Evolutionary conservation across 2,797 vertebrate genomes (phyloP).

Genomic region (Pachyuromys duprasi): DNA sequence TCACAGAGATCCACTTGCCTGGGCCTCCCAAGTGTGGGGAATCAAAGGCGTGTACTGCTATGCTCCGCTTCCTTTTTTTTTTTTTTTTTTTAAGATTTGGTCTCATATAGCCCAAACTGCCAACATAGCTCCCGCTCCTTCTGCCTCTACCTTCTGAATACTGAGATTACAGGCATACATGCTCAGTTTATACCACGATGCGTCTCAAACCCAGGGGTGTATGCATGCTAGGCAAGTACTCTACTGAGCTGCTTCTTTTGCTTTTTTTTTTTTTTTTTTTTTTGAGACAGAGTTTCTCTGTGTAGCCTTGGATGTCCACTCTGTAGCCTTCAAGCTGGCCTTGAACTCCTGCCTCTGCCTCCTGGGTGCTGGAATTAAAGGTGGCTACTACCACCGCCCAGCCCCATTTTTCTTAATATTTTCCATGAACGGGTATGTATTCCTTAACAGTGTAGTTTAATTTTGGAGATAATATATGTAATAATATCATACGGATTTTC

Average conservation of each 20-base stretch:
- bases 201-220: background rate
- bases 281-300: background rate
- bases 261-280: background rate
- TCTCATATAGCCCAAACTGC: background rate
- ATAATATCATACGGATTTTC: background rate
- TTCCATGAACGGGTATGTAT: background rate
- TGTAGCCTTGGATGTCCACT: background rate
- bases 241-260: background rate
- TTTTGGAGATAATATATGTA: slow-evolving; percentile 19
- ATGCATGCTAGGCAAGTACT: background rate
- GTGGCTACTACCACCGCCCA: fast-evolving
- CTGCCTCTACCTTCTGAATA: background rate
- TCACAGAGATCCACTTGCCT: background rate
- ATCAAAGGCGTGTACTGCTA: background rate
- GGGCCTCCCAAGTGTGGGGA: background rate
- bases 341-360: background rate
- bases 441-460: slow-evolving; percentile 20
- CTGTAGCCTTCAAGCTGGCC: background rate
- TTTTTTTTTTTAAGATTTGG: background rate
- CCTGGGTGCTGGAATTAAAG: background rate
- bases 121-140: background rate
- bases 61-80: too few species aligned
- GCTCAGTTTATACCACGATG: background rate
- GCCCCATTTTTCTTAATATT: background rate
- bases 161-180: background rate